Base-by-base conservation (phyloP, 1,140 invertebrate species). In the Himalopsyche phryganea region DNA sequence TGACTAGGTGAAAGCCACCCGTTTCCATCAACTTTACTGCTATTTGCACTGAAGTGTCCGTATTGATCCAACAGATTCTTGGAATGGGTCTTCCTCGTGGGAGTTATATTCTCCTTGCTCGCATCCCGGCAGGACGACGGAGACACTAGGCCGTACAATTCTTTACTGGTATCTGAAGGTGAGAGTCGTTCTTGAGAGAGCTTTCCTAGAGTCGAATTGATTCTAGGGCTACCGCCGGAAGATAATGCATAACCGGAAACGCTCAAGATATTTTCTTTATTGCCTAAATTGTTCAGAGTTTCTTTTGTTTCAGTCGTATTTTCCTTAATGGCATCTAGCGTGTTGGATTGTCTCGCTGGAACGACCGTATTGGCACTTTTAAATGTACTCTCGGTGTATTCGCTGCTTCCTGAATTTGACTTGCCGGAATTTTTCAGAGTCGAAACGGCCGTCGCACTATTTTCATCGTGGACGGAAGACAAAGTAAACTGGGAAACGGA, bases 1-100 rank as follows among this genome's bases (percentile, higher is more conserved):
- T 60, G 58, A 6, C 35, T 23, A 1, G 62, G 58, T 1, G 62
- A 60, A 36, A 64, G 53, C 62, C 62, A 64, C 14, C 58, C 58
- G 20, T 60, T 33, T 13, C 18, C 38, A 58, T 60, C 23, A n/a
- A 17, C 23, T 7, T 50, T 42, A 14, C 18, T 46, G 17, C 17
- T 4, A 6, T 1, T 20, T 23, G 19, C 17, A 32, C 36, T 53
- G 18, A 54, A 32, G 17, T 57, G 17, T 32, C 47, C 33, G 45
- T 57, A 63, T 17, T 52, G 52, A 44, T 63, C 57, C 19, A 60
- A 9, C 6, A 63, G 41, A 42, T 44, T 55, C 53, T 60, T 59
- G 0, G 53, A 42, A 13, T 36, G 28, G 28, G 23, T 46, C 10
- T 45, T 46, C 28, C 44, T 58, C 5, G 28, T 14, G 1, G 61